phyloP scores from a whole-genome alignment of 2,797 vertebrate species.

The Trichosurus vulpecula region DNA sequence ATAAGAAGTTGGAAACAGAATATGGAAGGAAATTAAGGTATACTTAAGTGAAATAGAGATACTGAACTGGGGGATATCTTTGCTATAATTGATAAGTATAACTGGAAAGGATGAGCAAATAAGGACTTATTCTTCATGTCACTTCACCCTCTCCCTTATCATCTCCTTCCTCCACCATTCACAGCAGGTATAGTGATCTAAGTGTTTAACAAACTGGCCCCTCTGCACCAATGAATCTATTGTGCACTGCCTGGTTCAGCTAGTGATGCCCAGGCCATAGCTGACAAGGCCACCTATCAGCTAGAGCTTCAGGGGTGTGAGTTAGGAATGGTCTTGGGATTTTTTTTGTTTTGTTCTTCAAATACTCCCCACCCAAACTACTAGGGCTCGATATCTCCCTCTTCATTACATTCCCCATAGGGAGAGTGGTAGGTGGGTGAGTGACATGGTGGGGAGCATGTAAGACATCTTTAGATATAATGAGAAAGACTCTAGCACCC shows the following conservation, averaged over 20 bases:
- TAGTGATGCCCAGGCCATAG: constrained; percentile 90
- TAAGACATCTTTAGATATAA: constrained; percentile 13
- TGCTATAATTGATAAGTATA: background rate
- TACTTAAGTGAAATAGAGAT: background rate
- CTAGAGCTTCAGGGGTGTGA: constrained; percentile 84
- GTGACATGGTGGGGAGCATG: background rate
- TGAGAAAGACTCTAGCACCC: background rate
- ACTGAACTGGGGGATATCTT: background rate
- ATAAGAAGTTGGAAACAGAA: background rate
- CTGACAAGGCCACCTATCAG: constrained; percentile 88
- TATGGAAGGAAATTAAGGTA: background rate
- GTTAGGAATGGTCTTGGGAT: too few species aligned
- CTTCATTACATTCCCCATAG: background rate
- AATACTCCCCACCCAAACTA: background rate
- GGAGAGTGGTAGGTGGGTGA: too few species aligned
- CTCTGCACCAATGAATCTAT: constrained; percentile 90
- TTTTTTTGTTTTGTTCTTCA: background rate
- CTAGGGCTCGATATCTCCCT: background rate
- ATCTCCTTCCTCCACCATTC: background rate
- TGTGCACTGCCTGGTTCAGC: constrained; percentile 91
- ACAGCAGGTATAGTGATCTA: constrained; percentile 88
- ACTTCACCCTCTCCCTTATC: background rate
- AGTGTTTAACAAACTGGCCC: constrained; percentile 91
- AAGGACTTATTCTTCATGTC: background rate
- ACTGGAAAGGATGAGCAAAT: background rate